Conservation (phyloP, 2,888 invertebrate genomes). For the Phalangium opilio region DNA sequence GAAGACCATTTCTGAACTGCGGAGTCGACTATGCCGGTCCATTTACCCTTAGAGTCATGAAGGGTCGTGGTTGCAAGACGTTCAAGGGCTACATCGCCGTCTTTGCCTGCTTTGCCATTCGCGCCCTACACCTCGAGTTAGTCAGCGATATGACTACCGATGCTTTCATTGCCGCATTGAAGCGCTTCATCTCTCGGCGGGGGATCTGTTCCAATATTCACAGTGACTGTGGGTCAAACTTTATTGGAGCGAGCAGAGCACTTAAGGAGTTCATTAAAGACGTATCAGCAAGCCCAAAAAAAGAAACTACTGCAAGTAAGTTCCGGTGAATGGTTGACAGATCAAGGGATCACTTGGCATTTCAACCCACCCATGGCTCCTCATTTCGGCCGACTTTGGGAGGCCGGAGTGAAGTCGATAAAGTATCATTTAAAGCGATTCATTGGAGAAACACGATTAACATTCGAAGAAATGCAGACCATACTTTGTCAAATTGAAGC, state of each 20-base stretch:
- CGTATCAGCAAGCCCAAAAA: not conserved
- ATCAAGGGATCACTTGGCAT: conserved; percentile 17
- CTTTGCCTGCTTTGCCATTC: conserved; percentile 11
- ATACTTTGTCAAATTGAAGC: conserved; percentile 24
- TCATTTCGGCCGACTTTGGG: conserved; percentile 17
- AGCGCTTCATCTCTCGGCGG: conserved; percentile 13
- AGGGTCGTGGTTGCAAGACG: not conserved
- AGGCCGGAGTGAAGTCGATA: conserved; percentile 14
- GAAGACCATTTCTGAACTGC: not conserved
- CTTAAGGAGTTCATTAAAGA: conserved; percentile 1
- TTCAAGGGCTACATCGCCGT: conserved; percentile 10
- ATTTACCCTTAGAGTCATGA: conserved; percentile 3
- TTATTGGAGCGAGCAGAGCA: conserved; percentile 14
- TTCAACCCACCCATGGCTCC: conserved; percentile 19
- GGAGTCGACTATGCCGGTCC: conserved; percentile 9
- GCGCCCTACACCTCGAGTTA: conserved; percentile 14
- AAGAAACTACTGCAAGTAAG: conserved; percentile 5
- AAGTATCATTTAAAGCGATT: conserved; percentile 18
- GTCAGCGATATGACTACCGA: conserved; percentile 14
- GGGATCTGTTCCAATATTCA: not conserved
- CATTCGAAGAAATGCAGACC: conserved; percentile 26
- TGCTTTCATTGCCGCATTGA: conserved; percentile 15
- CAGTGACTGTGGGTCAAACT: conserved; percentile 15
- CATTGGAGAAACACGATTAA: conserved; percentile 21
- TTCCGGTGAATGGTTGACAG: conserved; percentile 1